phyloP scores from a whole-genome alignment of 2,797 vertebrate species.

The Mus caroli region DNA sequence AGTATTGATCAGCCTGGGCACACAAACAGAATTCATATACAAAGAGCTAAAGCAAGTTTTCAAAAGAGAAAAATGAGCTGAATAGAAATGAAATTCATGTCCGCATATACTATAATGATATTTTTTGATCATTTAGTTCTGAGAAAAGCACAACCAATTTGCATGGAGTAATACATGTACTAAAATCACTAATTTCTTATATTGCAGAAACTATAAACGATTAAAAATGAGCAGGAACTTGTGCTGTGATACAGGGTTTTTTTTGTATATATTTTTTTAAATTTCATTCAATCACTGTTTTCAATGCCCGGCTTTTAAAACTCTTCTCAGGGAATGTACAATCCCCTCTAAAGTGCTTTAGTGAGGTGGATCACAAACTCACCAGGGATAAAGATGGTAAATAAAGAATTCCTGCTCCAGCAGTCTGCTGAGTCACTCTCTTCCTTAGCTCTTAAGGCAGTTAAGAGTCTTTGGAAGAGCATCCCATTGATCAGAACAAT shows the following conservation, averaged over 20 bases:
- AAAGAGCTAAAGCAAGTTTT: not conserved
- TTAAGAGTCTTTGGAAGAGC: not conserved
- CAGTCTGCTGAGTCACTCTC: slow-evolving; percentile 12
- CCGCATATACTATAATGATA: not conserved
- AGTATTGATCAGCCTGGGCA: not conserved
- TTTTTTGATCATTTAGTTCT: not conserved
- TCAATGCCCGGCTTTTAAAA: not conserved
- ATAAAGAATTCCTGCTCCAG: not conserved
- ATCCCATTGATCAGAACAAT: not conserved
- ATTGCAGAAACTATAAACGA: not conserved
- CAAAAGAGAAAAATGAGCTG: not conserved
- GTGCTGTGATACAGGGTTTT: not conserved
- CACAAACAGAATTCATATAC: not conserved
- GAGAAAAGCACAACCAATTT: not conserved
- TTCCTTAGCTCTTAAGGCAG: not conserved
- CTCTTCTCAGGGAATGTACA: not conserved
- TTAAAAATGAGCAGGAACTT: not conserved
- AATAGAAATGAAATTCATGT: not conserved
- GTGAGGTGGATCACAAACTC: slow-evolving; percentile 43
- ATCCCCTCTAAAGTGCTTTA: not conserved
- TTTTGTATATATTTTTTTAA: too few species aligned
- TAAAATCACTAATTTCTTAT: not conserved
- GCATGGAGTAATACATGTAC: not conserved
- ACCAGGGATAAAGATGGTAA: not conserved
- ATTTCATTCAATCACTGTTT: not conserved